Conservation (phyloP, 2,113 vertebrate species). For the Alligator mississippiensis region DNA sequence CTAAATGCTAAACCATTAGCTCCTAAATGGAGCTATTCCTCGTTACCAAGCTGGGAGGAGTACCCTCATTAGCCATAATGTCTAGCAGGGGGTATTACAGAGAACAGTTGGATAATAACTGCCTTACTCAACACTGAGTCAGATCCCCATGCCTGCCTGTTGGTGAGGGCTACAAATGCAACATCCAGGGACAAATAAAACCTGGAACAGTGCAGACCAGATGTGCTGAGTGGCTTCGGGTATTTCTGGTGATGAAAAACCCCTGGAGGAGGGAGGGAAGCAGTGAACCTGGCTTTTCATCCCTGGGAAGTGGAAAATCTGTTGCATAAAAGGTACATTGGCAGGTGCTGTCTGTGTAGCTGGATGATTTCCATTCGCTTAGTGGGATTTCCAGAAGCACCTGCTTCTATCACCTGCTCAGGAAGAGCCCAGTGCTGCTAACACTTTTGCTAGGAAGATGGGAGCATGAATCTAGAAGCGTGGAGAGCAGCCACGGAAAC, state of each 20-base stretch:
- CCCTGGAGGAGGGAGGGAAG: neutral
- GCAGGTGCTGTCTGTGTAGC: neutral
- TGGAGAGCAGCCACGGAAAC: neutral
- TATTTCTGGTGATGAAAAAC: neutral
- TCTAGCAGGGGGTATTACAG: neutral
- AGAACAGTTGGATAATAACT: neutral
- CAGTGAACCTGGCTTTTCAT: neutral
- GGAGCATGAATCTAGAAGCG: neutral
- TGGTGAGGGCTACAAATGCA: too few species aligned
- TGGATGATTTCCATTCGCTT: too few species aligned
- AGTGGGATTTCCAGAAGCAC: neutral
- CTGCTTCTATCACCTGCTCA: neutral
- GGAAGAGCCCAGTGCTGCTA: neutral
- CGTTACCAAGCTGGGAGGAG: neutral
- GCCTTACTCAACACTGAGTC: too few species aligned
- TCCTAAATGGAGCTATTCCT: neutral
- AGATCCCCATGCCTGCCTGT: too few species aligned
- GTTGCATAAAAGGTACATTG: neutral
- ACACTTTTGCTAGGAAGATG: neutral
- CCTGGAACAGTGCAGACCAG: neutral
- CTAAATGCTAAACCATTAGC: too few species aligned
- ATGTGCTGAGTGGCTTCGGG: neutral
- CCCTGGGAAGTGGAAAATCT: neutral
- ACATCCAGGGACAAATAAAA: too few species aligned
- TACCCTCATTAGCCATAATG: neutral